phyloP scores from a whole-genome alignment of 2,888 invertebrate species.

The Lymantria dispar region DNA sequence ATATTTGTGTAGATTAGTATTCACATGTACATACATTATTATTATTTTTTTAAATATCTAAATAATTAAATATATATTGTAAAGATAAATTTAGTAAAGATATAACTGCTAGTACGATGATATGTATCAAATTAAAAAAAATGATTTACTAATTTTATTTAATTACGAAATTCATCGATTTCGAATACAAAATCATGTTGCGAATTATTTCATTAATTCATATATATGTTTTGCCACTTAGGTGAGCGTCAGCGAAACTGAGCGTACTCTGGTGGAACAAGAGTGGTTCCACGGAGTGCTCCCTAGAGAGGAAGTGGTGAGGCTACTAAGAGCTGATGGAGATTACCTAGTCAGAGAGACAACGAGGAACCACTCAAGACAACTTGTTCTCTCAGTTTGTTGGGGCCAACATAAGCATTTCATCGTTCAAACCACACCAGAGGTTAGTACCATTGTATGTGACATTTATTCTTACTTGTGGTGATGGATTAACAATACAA shows the following conservation, averaged over 20 bases:
- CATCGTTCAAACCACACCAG: constrained; percentile 96
- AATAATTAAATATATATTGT: too few species aligned
- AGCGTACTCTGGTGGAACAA: constrained; percentile 91
- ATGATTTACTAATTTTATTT: too few species aligned
- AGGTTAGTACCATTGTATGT: constrained; percentile 76
- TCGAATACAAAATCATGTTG: too few species aligned
- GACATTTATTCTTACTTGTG: too few species aligned
- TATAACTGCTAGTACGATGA: too few species aligned
- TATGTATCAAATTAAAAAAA: too few species aligned
- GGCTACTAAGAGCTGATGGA: constrained; percentile 94
- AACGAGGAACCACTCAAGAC: constrained; percentile 94
- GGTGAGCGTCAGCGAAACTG: constrained; percentile 77
- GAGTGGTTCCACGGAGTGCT: constrained; percentile 99
- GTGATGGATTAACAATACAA: too few species aligned
- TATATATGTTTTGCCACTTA: constrained; percentile 19
- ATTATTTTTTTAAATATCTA: too few species aligned
- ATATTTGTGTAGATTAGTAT: too few species aligned
- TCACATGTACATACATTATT: too few species aligned
- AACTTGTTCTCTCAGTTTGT: constrained; percentile 96
- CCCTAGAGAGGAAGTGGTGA: constrained; percentile 97
- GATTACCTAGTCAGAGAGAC: constrained; percentile 97
- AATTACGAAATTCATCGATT: too few species aligned
- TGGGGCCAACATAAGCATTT: constrained; percentile 99
- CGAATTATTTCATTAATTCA: not conserved
- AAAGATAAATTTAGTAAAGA: too few species aligned